These are phyloP conservation scores for Amniataba percoides DNA, from an alignment of 2,797 vertebrate species.

Conservation along the genomic window DNA sequence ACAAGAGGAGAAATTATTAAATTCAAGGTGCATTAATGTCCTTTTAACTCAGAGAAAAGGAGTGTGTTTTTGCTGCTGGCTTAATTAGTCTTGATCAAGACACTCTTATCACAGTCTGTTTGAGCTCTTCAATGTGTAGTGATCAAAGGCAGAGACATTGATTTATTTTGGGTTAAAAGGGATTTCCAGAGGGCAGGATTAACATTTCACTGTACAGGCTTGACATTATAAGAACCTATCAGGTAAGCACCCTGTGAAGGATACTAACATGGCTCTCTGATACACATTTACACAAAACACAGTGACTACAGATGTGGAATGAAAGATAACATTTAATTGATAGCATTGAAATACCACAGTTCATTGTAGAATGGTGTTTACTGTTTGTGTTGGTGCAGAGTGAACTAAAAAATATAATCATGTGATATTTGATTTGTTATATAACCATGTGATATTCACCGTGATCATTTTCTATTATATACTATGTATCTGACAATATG, in stretches of 20 bases:
- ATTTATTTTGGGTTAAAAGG: slow-evolving; percentile 82
- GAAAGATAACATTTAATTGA: neutral
- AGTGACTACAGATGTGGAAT: neutral
- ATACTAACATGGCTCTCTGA: slow-evolving; percentile 19
- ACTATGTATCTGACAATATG: neutral
- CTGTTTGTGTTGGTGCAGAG: neutral
- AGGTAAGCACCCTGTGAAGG: slow-evolving; percentile 40
- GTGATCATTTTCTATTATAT: neutral
- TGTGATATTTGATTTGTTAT: too few species aligned
- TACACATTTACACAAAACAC: slow-evolving; percentile 30
- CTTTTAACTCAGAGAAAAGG: slow-evolving; percentile 48
- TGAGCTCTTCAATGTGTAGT: slow-evolving; percentile 72
- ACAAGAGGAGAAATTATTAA: slow-evolving; percentile 59
- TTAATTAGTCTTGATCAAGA: slow-evolving; percentile 81
- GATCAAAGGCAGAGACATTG: slow-evolving; percentile 80
- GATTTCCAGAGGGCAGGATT: slow-evolving; percentile 82
- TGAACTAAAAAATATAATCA: neutral
- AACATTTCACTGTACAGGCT: slow-evolving; percentile 75
- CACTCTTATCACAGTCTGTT: slow-evolving; percentile 77
- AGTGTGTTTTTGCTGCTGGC: slow-evolving; percentile 59
- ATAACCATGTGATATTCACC: too few species aligned
- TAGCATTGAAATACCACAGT: neutral
- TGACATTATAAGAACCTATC: slow-evolving; percentile 67
- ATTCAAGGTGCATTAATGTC: slow-evolving; percentile 68
- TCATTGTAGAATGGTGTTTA: neutral